phyloP scores from a whole-genome alignment of 1,140 invertebrate genomes.

The Dreissena rostriformis region DNA sequence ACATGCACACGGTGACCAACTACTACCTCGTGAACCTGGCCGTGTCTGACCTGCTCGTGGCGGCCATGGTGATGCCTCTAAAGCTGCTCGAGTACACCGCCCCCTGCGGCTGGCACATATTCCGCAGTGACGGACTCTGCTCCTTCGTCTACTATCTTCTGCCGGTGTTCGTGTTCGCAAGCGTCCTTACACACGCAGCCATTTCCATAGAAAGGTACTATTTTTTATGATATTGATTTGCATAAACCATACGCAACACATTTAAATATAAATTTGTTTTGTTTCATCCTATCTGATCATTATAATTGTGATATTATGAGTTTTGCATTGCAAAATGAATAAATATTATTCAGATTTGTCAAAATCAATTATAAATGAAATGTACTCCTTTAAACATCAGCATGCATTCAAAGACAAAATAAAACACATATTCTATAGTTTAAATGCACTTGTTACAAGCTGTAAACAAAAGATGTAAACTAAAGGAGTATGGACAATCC shows the following conservation, averaged over 20 bases:
- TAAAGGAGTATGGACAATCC: no score
- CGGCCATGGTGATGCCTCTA: constrained; percentile 81
- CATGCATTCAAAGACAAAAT: no score
- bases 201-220: constrained; percentile 83
- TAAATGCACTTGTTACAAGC: no score
- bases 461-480: no score
- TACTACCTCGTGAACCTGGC: constrained; percentile 83
- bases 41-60: constrained; percentile 81
- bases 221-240: constrained; percentile 79
- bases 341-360: no score
- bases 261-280: no score
- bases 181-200: constrained; percentile 81
- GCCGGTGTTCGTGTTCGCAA: constrained; percentile 82
- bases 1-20: constrained; percentile 83
- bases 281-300: no score
- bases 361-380: no score
- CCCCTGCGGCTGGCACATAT: constrained; percentile 78
- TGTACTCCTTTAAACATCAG: no score
- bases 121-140: constrained; percentile 80
- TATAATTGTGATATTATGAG: no score
- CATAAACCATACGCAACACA: constrained; percentile 43
- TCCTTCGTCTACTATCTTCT: constrained; percentile 80
- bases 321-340: no score
- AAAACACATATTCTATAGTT: no score
- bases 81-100: constrained; percentile 82